phyloP scores from a whole-genome alignment of 2,888 invertebrate genomes.

The Apamea monoglypha region DNA sequence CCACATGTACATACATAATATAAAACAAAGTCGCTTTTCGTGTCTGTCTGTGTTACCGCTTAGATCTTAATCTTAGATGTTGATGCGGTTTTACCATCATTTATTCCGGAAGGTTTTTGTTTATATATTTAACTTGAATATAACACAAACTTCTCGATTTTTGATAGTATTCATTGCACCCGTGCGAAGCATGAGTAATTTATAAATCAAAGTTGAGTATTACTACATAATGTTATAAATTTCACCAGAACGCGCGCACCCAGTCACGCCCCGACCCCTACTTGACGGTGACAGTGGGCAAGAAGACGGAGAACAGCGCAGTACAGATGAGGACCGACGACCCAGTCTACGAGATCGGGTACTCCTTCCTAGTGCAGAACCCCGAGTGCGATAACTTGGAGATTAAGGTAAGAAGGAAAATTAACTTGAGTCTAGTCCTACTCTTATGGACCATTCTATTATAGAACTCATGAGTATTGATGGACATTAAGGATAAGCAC shows the following conservation, averaged over 20 bases:
- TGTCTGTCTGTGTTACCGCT: not conserved
- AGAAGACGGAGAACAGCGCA: slow-evolving; percentile 93
- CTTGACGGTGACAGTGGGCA: slow-evolving; percentile 94
- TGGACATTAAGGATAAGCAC: not conserved
- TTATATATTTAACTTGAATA: not conserved
- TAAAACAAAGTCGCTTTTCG: not conserved
- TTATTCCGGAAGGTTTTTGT: not conserved
- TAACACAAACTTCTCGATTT: not conserved
- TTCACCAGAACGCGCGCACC: slow-evolving; percentile 91
- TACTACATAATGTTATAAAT: not conserved
- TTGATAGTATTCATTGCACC: not conserved
- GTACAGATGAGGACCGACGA: slow-evolving; percentile 95
- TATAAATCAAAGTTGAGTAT: not conserved
- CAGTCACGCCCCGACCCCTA: slow-evolving; percentile 96
- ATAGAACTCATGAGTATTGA: not conserved
- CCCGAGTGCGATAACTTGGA: slow-evolving; percentile 97
- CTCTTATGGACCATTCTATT: not conserved
- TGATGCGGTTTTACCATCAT: not conserved
- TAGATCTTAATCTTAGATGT: not conserved
- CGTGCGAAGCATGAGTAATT: not conserved
- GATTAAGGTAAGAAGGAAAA: slow-evolving; percentile 91
- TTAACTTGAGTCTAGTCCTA: not conserved
- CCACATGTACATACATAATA: not conserved
- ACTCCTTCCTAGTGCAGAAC: slow-evolving; percentile 97
- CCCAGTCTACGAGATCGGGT: slow-evolving; percentile 98